Conservation (phyloP, 1,140 invertebrate genomes). For the Belonocnema kinseyi region DNA sequence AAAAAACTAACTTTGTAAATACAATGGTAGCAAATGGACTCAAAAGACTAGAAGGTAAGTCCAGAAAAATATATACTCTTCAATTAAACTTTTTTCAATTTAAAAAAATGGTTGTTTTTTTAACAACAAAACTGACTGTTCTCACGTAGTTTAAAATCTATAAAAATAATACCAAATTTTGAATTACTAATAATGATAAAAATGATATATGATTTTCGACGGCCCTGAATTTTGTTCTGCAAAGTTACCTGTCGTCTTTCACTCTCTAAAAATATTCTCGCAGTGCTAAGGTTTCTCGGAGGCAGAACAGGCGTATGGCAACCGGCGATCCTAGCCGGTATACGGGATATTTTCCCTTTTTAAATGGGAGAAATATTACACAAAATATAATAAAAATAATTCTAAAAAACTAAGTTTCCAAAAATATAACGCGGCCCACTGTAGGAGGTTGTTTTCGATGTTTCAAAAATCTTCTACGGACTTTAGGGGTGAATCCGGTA, state of each 20-base stretch:
- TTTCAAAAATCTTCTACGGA: neutral
- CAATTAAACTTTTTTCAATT: no score
- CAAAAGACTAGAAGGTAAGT: no score
- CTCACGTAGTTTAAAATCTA: no score
- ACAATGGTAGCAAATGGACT: no score
- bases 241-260: conserved; percentile 11
- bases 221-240: conserved; percentile 3
- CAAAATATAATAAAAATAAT: neutral
- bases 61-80: no score
- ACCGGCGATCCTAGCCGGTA: neutral
- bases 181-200: neutral
- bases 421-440: neutral
- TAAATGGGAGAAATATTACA: no score
- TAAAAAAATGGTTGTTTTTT: no score
- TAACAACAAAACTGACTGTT: no score
- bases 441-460: neutral
- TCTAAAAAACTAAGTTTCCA: neutral
- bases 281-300: conserved; percentile 17
- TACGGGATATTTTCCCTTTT: no score
- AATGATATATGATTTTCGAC: neutral
- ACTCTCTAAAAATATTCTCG: conserved; percentile 16
- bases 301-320: neutral
- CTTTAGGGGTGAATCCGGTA: neutral
- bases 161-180: neutral
- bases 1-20: no score